A percentile compares a stretch with the other conserved stretches of the same genome.
Conservation (phyloP, 1,140 invertebrate species). For the Archegozetes longisetosus region DNA sequence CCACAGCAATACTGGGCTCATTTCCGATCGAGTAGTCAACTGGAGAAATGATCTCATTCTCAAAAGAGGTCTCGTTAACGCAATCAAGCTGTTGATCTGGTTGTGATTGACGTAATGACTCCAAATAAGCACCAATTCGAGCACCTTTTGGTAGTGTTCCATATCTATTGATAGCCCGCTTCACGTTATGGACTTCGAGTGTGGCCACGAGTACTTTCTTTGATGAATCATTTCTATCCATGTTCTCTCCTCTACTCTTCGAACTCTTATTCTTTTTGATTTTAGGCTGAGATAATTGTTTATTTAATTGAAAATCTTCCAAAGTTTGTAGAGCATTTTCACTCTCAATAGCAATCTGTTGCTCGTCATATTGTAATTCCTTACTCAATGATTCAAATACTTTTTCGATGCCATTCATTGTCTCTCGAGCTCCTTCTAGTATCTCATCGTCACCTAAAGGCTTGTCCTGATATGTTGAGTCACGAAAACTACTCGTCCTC, state of each 20-base stretch:
- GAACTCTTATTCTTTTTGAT: constrained; percentile 1
- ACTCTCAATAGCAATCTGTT: not conserved
- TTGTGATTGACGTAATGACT: constrained; percentile 53
- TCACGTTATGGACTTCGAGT: constrained; percentile 89
- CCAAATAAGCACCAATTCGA: constrained; percentile 83
- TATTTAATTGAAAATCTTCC: not conserved
- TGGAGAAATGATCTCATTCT: constrained; percentile 34
- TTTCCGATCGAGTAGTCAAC: constrained; percentile 15
- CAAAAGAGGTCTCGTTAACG: constrained; percentile 34
- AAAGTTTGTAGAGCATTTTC: not conserved
- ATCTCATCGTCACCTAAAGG: constrained; percentile 13
- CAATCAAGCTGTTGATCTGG: constrained; percentile 23
- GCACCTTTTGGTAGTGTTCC: constrained; percentile 89
- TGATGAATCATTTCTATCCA: constrained; percentile 7
- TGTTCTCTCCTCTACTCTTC: constrained; percentile 2
- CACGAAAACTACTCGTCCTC: constrained; percentile 55
- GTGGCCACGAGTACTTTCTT: constrained; percentile 56
- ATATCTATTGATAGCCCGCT: constrained; percentile 87
- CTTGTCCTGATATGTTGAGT: constrained; percentile 23
- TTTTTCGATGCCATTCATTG: constrained; percentile 24
- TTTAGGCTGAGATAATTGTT: not conserved
- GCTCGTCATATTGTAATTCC: not conserved
- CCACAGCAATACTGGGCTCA: constrained; percentile 13
- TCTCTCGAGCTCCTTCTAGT: constrained; percentile 21
- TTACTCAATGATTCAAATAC: constrained; percentile 21